Evolutionary conservation across 2,113 vertebrate species (phyloP).

Genomic region (Gasterosteus aculeatus): DNA sequence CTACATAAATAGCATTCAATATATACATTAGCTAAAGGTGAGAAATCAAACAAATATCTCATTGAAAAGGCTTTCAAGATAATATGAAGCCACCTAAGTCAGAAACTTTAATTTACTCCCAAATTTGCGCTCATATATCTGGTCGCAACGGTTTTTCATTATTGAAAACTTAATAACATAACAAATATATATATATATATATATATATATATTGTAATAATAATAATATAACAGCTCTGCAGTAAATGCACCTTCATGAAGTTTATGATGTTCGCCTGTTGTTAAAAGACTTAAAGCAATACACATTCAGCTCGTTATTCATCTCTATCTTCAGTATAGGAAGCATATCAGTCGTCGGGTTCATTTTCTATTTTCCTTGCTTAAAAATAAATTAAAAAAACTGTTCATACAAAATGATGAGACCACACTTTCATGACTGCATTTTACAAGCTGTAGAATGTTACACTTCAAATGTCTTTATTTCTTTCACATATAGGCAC

Average conservation of each 20-base stretch:
- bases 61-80: not conserved
- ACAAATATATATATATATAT: too few relatives aligned
- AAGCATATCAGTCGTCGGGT: not conserved
- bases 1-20: not conserved
- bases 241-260: too few relatives aligned
- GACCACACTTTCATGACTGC: not conserved
- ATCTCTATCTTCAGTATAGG: not conserved
- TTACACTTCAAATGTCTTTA: not conserved
- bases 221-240: not conserved
- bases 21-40: not conserved
- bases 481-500: not conserved
- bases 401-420: not conserved
- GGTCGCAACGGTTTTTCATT: not conserved
- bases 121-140: not conserved
- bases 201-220: too few relatives aligned
- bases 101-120: not conserved
- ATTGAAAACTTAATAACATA: too few relatives aligned
- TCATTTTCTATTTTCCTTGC: too few relatives aligned
- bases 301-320: not conserved
- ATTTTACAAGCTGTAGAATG: not conserved
- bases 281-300: not conserved
- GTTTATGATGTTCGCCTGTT: not conserved
- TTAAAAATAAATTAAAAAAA: not conserved
- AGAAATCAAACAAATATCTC: too few relatives aligned
- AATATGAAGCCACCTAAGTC: not conserved